These are phyloP conservation scores for Dasyprocta punctata DNA, from an alignment of 2,113 vertebrate species.

Conservation along the genomic window DNA sequence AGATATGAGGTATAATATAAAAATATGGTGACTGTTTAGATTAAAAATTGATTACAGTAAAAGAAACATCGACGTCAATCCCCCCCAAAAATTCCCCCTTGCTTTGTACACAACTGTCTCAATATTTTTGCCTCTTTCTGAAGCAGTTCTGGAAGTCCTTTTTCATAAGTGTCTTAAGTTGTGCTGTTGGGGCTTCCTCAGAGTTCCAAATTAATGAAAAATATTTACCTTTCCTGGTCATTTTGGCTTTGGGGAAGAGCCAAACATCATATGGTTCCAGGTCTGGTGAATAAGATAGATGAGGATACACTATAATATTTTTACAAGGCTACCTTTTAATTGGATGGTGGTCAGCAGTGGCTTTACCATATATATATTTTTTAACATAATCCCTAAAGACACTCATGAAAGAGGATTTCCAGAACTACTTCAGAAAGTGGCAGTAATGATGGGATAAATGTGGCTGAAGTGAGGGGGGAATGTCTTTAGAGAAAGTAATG, in stretches of 20 bases:
- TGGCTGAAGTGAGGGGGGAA: neutral
- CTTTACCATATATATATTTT: neutral
- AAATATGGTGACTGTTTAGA: neutral
- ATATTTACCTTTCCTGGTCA: neutral
- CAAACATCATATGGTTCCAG: neutral
- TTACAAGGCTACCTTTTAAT: neutral
- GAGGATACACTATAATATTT: neutral
- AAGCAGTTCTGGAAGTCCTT: neutral
- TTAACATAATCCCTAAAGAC: neutral
- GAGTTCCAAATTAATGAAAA: neutral
- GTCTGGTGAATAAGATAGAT: neutral
- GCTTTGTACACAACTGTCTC: neutral
- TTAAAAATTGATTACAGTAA: neutral
- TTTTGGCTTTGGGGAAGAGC: neutral
- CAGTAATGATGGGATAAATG: neutral
- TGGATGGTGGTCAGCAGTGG: neutral
- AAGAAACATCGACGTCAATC: neutral
- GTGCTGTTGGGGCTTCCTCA: neutral
- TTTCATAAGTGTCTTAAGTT: neutral
- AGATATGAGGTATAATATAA: neutral
- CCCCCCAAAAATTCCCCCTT: neutral
- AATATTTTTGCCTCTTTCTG: neutral
- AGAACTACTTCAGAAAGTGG: neutral
- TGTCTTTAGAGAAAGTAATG: neutral
- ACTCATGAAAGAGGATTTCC: neutral